Percentiles rank a stretch among this genome's conserved stretches.
Evolutionary conservation across 2,113 vertebrate species (phyloP).

Genomic region (Mellivora capensis): DNA sequence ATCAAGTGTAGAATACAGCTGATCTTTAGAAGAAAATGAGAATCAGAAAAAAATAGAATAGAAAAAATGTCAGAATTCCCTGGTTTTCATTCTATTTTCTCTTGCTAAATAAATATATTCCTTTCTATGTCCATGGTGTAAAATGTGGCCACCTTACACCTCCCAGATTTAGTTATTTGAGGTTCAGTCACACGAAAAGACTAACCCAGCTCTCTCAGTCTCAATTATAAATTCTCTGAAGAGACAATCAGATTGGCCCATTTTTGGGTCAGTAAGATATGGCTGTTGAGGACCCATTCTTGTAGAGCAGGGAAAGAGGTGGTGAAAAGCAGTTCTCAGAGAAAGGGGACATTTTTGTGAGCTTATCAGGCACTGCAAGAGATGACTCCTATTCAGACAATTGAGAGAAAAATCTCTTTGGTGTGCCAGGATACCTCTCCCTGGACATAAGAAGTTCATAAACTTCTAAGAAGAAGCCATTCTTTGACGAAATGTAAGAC

Average conservation of each 20-base stretch:
- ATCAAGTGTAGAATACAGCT: not conserved
- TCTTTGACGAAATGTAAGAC: not conserved
- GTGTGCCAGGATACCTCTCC: not conserved
- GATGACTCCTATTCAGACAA: not conserved
- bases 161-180: not conserved
- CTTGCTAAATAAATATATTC: not conserved
- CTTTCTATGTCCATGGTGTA: not conserved
- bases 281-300: not conserved
- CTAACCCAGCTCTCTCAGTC: not conserved
- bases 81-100: not conserved
- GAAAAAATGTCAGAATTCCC: not conserved
- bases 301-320: not conserved
- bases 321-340: not conserved
- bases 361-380: not conserved
- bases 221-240: not conserved
- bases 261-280: not conserved
- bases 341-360: not conserved
- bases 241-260: not conserved
- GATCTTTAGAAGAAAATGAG: not conserved
- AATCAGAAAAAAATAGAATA: not conserved
- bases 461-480: not conserved
- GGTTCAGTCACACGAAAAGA: not conserved
- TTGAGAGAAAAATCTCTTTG: not conserved
- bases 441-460: not conserved
- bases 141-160: not conserved